phyloP scores from a whole-genome alignment of 2,797 vertebrate genomes.

The Centropyge bicolor region DNA sequence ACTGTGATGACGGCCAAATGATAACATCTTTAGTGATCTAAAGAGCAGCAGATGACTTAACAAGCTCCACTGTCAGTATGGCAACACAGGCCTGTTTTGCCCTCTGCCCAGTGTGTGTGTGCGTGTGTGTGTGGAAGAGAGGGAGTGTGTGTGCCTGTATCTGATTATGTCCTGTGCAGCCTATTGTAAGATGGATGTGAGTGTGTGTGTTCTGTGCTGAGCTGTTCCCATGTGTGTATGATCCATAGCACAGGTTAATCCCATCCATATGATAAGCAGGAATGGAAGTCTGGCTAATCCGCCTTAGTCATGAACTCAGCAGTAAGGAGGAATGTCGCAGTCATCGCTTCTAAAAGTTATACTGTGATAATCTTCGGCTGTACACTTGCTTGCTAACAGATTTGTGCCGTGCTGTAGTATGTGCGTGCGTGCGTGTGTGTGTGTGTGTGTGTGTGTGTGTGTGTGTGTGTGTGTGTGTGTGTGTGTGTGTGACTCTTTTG shows the following conservation, averaged over 20 bases:
- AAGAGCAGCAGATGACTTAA: slow-evolving; percentile 78
- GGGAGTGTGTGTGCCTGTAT: slow-evolving; percentile 42
- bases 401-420: slow-evolving; percentile 12
- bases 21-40: slow-evolving; percentile 75
- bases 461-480: slow-evolving; percentile 8
- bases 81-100: slow-evolving; percentile 65
- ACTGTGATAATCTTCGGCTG: slow-evolving; percentile 57
- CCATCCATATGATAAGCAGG: slow-evolving; percentile 78
- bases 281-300: slow-evolving; percentile 73
- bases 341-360: slow-evolving; percentile 72
- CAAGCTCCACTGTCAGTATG: slow-evolving; percentile 70
- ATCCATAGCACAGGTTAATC: slow-evolving; percentile 80
- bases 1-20: slow-evolving; percentile 72
- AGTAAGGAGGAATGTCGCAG: slow-evolving; percentile 70
- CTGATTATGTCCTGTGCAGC: slow-evolving; percentile 40
- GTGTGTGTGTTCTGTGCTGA: slow-evolving; percentile 48
- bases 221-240: slow-evolving; percentile 64
- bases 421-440: slow-evolving; percentile 11
- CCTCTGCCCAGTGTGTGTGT: slow-evolving; percentile 26
- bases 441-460: neutral
- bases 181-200: slow-evolving; percentile 17
- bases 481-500: slow-evolving; percentile 55
- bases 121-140: slow-evolving; percentile 13
- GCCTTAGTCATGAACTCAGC: slow-evolving; percentile 70
- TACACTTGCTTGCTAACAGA: slow-evolving; percentile 31